Evolutionary conservation across 2,797 vertebrate species (phyloP), one percentile per base, ranked within the genome.

Genomic region (Remorina albescens): DNA sequence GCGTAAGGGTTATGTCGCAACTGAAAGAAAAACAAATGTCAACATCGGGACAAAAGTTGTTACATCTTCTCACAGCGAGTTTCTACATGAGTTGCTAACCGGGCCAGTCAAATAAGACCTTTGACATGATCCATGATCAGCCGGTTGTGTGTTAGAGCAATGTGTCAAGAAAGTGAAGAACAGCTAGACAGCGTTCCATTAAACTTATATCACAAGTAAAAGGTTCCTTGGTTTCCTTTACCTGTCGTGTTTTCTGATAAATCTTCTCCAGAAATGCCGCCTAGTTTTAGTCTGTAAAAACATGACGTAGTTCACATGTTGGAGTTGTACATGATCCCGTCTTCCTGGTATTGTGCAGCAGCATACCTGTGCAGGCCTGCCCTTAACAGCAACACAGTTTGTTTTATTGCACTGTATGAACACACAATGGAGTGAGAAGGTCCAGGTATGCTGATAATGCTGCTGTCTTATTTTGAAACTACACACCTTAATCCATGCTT

Each of bases 401-500:
- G 9, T 19, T 54, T 58, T 49, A 70, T 19, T 67, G 12, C 9
- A 34, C 37, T 2, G 28, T 16, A 7, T 6, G 1, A 12, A 8
- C 21, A 59, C 49, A 82, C 71, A 84, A 68, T 13, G 61, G 19
- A 25, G 4, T 12, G 34, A 46, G 7, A 54, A 53, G 36, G 32
- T 67, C 41, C 49, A 81, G 68, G 81, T 62, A 85, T 86, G 87
- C 37, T 5, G 54, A 30, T 54, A 57, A 71, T 37, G 49, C 61
- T 36, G 50, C 2, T 0, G 21, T 51, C 39, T 55, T 47, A 37
- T 21, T 79, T 47, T 34, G 18, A 15, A 37, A 13, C 5, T 65
- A 60, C 87, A 83, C 90, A 54, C 90, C 89, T 66, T 76, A 55
- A n/a, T 61, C 18, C 37, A 25, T 32, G 58, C n/a, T 36, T 78